phyloP scores from a whole-genome alignment of 2,113 vertebrate species.

The Mustelus asterias region DNA sequence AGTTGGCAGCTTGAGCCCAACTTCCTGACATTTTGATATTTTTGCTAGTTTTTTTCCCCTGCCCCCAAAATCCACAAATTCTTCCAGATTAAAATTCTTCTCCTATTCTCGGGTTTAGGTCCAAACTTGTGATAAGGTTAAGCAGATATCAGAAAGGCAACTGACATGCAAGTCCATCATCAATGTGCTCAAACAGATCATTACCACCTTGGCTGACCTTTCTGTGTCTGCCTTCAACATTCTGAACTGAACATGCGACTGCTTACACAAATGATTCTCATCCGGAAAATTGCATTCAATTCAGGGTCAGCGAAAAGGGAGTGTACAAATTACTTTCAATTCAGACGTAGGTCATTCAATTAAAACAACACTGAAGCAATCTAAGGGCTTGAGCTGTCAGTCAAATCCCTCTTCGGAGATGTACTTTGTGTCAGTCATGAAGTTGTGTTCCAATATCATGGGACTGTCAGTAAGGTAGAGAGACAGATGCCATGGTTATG shows the following conservation, averaged over 20 bases:
- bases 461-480: neutral
- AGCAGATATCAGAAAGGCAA: neutral
- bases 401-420: neutral
- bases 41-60: neutral
- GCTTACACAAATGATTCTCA: neutral
- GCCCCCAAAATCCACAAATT: neutral
- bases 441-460: neutral
- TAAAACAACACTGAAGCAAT: neutral
- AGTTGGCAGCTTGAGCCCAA: neutral
- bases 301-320: neutral
- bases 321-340: neutral
- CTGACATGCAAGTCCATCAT: neutral
- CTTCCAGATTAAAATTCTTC: neutral
- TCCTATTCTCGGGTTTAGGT: neutral
- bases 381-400: neutral
- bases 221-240: neutral
- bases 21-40: neutral
- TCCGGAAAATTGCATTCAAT: neutral
- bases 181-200: neutral
- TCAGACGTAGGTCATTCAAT: neutral
- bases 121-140: neutral
- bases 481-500: neutral
- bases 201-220: neutral
- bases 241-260: neutral
- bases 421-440: neutral